A percentile compares a stretch with the other conserved stretches of the same genome.
Evolutionary conservation across 2,888 invertebrate species (phyloP).

Genomic region (Lasioglossum malachurum): DNA sequence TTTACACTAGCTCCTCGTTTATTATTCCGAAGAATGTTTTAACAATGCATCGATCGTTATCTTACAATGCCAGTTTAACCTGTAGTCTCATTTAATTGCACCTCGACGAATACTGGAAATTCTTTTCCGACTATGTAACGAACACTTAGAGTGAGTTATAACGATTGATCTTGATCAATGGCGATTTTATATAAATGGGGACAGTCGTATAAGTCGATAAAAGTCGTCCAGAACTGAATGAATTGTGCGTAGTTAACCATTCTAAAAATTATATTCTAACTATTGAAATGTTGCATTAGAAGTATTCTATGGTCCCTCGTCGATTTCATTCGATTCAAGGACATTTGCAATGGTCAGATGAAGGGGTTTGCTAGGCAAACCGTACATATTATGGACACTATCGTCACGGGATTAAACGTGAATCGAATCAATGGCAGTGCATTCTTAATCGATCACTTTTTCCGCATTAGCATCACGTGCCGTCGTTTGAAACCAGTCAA

Average conservation of each 20-base stretch:
- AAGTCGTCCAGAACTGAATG: not conserved
- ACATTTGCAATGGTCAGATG: not conserved
- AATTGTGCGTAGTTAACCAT: not conserved
- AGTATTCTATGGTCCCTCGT: not conserved
- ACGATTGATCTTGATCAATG: not conserved
- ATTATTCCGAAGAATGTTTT: not conserved
- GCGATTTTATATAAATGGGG: not conserved
- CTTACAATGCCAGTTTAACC: not conserved
- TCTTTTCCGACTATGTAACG: not conserved
- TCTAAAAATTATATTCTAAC: not conserved
- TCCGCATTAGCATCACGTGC: slow-evolving; percentile 36
- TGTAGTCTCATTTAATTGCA: not conserved
- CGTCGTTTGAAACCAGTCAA: slow-evolving; percentile 38
- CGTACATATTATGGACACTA: not conserved
- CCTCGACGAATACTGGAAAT: not conserved
- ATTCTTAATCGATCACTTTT: slow-evolving; percentile 23
- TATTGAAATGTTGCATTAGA: not conserved
- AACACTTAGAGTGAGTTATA: not conserved
- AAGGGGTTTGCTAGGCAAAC: not conserved
- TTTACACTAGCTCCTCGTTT: not conserved
- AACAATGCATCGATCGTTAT: not conserved
- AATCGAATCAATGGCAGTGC: slow-evolving; percentile 20
- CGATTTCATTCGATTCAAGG: not conserved
- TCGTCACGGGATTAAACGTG: not conserved
- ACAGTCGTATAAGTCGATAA: not conserved